phyloP scores from a whole-genome alignment of 2,888 invertebrate genomes.

The Drosophila affinis region DNA sequence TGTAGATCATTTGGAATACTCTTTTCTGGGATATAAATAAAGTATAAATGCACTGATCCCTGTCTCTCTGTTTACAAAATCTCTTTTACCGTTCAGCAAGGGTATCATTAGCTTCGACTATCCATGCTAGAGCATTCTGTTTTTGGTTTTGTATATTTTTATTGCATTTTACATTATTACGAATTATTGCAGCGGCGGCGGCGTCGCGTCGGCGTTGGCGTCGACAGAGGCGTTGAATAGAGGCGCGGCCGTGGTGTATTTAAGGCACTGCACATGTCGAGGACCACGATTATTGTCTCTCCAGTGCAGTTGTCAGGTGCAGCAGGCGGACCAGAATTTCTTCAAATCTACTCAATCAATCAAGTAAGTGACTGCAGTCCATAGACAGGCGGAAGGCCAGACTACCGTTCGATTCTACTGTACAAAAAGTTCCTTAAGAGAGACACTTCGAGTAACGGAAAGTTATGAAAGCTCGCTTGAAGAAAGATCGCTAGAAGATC shows the following conservation, averaged over 20 bases:
- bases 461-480: too few relatives aligned
- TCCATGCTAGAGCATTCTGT: too few relatives aligned
- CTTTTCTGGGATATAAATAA: neutral
- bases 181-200: slow-evolving; percentile 25
- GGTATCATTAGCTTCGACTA: neutral
- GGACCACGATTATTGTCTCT: slow-evolving; percentile 41
- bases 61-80: too few relatives aligned
- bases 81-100: neutral
- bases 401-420: too few relatives aligned
- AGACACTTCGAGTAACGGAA: too few relatives aligned
- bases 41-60: too few relatives aligned
- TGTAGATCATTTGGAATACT: slow-evolving; percentile 35
- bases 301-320: slow-evolving; percentile 49
- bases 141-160: slow-evolving; percentile 4
- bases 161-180: slow-evolving; percentile 39
- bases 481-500: neutral
- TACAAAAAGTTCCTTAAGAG: too few relatives aligned
- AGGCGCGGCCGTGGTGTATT: slow-evolving; percentile 19
- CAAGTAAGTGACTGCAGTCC: slow-evolving; percentile 22
- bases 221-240: neutral
- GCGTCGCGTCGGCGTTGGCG: neutral
- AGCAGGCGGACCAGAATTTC: slow-evolving; percentile 35
- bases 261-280: slow-evolving; percentile 17
- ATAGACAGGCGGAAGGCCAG: neutral
- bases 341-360: slow-evolving; percentile 18